Evolutionary conservation across 1,140 invertebrate species (phyloP).

Genomic region (Diabrotica undecimpunctata): DNA sequence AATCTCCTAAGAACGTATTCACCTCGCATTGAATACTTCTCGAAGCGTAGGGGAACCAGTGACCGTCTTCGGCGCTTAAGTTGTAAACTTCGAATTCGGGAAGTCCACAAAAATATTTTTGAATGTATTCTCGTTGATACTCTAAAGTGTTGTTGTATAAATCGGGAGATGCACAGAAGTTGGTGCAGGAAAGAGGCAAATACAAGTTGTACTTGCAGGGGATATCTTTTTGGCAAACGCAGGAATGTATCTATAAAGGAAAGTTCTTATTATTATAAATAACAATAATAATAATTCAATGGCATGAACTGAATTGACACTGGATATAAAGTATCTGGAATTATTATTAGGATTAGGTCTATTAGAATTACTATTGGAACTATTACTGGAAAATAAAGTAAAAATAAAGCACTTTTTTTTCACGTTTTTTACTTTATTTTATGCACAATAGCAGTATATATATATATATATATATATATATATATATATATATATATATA

Average conservation of each 20-base stretch:
- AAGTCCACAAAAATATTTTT: conserved; percentile 30
- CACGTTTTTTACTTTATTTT: too few relatives aligned
- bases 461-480: too few relatives aligned
- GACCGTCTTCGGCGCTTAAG: conserved; percentile 25
- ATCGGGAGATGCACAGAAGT: conserved; percentile 25
- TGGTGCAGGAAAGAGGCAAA: conserved; percentile 24
- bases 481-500: too few relatives aligned
- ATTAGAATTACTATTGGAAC: too few relatives aligned
- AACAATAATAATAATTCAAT: too few relatives aligned
- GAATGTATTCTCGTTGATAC: conserved; percentile 31
- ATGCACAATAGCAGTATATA: too few relatives aligned
- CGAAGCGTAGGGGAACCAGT: conserved; percentile 28
- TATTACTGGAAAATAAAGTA: too few relatives aligned
- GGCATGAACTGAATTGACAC: too few relatives aligned
- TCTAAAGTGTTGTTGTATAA: conserved; percentile 28
- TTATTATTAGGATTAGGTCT: too few relatives aligned
- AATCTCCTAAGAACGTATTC: conserved; percentile 3
- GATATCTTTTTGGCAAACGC: background rate
- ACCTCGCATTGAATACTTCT: conserved; percentile 8
- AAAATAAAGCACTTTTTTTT: too few relatives aligned
- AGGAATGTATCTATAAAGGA: background rate
- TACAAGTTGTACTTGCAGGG: conserved; percentile 16
- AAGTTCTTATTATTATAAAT: too few relatives aligned
- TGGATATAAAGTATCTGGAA: too few relatives aligned
- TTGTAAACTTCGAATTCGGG: conserved; percentile 30